These are phyloP conservation scores for Ostrea denselamellosa DNA, from an alignment of 1,140 invertebrate genomes.

Conservation along the genomic window DNA sequence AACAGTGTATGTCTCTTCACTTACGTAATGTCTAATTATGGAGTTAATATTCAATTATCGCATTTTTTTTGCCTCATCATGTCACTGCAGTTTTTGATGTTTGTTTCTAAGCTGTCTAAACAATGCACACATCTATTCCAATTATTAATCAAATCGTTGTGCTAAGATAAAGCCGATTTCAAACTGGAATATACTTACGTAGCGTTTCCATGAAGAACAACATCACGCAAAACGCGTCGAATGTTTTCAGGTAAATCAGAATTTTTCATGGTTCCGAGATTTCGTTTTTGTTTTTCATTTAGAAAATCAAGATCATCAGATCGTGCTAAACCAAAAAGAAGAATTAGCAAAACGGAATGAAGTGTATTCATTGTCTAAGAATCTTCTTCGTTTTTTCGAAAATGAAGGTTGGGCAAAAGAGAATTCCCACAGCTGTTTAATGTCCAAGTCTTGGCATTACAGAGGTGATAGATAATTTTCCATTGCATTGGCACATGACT, in stretches of 20 bases:
- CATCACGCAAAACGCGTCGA: slow-evolving; percentile 13
- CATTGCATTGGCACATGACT: neutral
- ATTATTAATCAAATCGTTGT: neutral
- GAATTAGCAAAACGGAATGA: neutral
- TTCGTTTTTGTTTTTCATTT: neutral
- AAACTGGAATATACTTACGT: slow-evolving; percentile 28
- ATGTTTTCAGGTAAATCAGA: neutral
- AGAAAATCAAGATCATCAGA: slow-evolving; percentile 32
- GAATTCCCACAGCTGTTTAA: neutral
- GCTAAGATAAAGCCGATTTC: too few relatives aligned
- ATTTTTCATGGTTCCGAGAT: neutral
- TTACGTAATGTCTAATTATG: too few relatives aligned
- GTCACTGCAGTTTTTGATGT: neutral
- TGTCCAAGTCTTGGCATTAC: neutral
- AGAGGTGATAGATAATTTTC: neutral
- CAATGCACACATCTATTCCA: too few relatives aligned
- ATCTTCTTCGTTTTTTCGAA: neutral
- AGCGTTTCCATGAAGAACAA: slow-evolving; percentile 6
- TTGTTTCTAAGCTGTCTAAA: too few relatives aligned
- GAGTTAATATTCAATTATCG: too few relatives aligned
- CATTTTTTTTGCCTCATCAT: neutral
- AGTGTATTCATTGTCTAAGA: neutral
- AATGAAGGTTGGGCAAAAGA: neutral
- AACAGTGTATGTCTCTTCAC: too few relatives aligned
- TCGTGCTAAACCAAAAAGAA: neutral